These are phyloP conservation scores for Galerucella nymphaeae DNA, from an alignment of 2,888 invertebrate species.

Conservation along the genomic window DNA sequence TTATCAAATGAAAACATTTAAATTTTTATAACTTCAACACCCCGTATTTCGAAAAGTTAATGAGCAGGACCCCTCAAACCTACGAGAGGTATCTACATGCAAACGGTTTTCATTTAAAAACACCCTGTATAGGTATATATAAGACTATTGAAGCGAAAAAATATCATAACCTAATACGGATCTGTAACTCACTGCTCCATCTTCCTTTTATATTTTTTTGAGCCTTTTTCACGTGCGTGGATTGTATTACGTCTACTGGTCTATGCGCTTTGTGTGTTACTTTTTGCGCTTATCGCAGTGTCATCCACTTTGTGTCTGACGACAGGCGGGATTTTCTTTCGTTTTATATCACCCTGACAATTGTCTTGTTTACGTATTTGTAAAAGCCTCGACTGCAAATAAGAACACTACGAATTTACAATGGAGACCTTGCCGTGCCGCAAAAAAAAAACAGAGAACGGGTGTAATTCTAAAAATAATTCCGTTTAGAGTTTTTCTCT, in stretches of 20 bases:
- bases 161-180: background rate
- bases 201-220: background rate
- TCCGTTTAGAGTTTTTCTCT: conserved; percentile 14
- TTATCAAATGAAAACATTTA: too few relatives aligned
- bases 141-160: too few relatives aligned
- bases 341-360: conserved; percentile 26
- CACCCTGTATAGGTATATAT: too few relatives aligned
- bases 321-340: conserved; percentile 34
- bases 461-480: conserved; percentile 14
- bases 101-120: too few relatives aligned
- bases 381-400: conserved; percentile 28
- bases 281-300: conserved; percentile 28
- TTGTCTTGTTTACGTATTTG: conserved; percentile 35
- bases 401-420: conserved; percentile 29
- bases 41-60: too few relatives aligned
- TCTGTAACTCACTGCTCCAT: background rate
- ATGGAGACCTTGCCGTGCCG: conserved; percentile 15
- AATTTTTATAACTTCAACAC: too few relatives aligned
- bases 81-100: too few relatives aligned
- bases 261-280: conserved; percentile 11
- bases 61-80: too few relatives aligned
- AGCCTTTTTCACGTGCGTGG: conserved; percentile 10
- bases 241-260: conserved; percentile 25
- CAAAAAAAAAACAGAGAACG: conserved; percentile 1
- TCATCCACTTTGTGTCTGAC: conserved; percentile 30